Percentiles rank a stretch among this genome's conserved stretches.
These are phyloP conservation scores for Parasteatoda tepidariorum DNA, from an alignment of 1,140 invertebrate species.

Conservation along the genomic window DNA sequence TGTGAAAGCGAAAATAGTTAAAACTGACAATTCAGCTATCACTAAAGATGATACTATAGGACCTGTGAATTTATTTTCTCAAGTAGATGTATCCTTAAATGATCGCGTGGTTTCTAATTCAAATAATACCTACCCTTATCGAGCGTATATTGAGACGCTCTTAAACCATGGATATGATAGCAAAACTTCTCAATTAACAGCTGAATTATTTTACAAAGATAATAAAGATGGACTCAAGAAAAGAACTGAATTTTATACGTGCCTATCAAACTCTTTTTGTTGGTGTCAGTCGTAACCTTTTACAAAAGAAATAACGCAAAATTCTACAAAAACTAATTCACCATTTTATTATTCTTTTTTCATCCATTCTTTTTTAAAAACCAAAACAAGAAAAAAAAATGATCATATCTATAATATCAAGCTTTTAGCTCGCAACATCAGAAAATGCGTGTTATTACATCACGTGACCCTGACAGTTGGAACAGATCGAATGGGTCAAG, in stretches of 20 bases:
- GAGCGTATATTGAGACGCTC: slow-evolving; percentile 5
- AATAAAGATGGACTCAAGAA: not conserved
- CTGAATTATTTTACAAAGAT: slow-evolving; percentile 39
- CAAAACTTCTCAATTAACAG: slow-evolving; percentile 21
- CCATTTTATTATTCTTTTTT: too few species aligned
- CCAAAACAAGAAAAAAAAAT: slow-evolving; percentile 23
- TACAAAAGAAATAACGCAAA: slow-evolving; percentile 12
- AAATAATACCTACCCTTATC: slow-evolving; percentile 28
- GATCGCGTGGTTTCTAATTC: not conserved
- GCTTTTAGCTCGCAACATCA: slow-evolving; percentile 1
- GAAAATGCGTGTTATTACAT: not conserved
- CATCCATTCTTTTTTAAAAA: too few species aligned
- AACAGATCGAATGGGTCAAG: not conserved
- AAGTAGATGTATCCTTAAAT: slow-evolving; percentile 26
- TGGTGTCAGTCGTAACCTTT: not conserved
- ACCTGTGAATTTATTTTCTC: slow-evolving; percentile 6
- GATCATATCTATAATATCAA: too few species aligned
- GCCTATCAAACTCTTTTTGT: not conserved
- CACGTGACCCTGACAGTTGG: not conserved
- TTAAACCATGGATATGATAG: slow-evolving; percentile 19
- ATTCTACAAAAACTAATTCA: slow-evolving; percentile 13
- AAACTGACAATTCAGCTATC: not conserved
- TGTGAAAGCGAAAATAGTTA: not conserved
- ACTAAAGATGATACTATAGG: not conserved
- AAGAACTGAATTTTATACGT: slow-evolving; percentile 8